phyloP scores from a whole-genome alignment of 2,113 vertebrate species.

The Chrysochloris asiatica region DNA sequence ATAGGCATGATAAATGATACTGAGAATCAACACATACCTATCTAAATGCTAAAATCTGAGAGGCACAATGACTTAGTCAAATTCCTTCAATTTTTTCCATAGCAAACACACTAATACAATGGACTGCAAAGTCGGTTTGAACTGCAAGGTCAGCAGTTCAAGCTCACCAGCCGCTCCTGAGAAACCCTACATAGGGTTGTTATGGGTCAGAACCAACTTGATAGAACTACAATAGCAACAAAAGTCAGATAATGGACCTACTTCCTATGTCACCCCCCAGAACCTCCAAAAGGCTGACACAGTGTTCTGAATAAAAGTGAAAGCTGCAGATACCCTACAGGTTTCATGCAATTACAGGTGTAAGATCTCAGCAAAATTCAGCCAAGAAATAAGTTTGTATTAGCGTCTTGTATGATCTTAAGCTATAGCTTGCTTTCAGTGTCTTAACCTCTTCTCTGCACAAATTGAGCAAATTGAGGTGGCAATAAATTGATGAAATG shows the following conservation, averaged over 20 bases:
- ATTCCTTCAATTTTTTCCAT: not conserved
- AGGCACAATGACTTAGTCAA: not conserved
- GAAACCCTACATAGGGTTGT: too few relatives aligned
- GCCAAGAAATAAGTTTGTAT: not conserved
- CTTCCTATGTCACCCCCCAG: not conserved
- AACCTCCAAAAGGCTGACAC: not conserved
- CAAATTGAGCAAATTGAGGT: not conserved
- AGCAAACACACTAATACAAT: too few relatives aligned
- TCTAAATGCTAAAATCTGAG: not conserved
- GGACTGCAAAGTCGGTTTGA: too few relatives aligned
- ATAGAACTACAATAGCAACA: too few relatives aligned
- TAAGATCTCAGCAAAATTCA: not conserved
- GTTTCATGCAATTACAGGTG: not conserved
- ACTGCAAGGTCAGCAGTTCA: too few relatives aligned
- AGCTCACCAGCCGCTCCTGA: too few relatives aligned
- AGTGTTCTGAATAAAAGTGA: not conserved
- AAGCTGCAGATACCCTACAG: too few relatives aligned
- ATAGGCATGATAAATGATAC: not conserved
- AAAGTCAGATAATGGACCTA: not conserved
- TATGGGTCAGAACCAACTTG: too few relatives aligned
- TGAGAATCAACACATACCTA: not conserved
- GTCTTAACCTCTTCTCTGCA: not conserved
- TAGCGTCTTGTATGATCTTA: not conserved
- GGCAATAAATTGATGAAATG: conserved; percentile 37
- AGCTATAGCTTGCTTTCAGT: not conserved